Percentiles rank a stretch among this genome's conserved stretches.
phyloP scores from a whole-genome alignment of 2,888 invertebrate species.

The Tetranychus piercei region DNA sequence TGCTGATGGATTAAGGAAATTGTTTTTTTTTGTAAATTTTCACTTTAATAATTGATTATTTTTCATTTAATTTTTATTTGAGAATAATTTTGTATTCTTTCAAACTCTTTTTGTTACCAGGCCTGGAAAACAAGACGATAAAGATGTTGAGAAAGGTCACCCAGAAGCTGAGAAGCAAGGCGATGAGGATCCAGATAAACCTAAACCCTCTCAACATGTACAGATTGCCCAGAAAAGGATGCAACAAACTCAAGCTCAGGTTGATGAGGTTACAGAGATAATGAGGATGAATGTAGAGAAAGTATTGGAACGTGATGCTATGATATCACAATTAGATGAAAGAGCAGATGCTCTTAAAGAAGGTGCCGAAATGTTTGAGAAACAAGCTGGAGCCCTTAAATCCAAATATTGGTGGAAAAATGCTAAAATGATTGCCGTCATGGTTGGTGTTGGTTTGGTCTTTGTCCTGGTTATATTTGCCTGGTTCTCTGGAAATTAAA shows the following conservation, averaged over 20 bases:
- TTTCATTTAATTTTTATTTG: conserved; percentile 4
- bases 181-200: conserved; percentile 10
- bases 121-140: conserved; percentile 7
- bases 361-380: conserved; percentile 18
- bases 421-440: conserved; percentile 24
- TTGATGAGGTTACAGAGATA: conserved; percentile 23
- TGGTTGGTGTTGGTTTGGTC: conserved; percentile 21
- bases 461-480: conserved; percentile 21
- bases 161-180: background rate
- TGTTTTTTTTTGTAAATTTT: too few species aligned
- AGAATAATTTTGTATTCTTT: conserved; percentile 20
- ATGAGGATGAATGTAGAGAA: conserved; percentile 24
- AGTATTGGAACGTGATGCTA: conserved; percentile 23
- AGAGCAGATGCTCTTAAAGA: conserved; percentile 21
- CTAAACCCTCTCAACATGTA: conserved; percentile 9
- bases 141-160: conserved; percentile 13
- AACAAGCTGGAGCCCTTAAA: conserved; percentile 35
- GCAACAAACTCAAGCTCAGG: conserved; percentile 30
- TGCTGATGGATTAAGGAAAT: too few species aligned
- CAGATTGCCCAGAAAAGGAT: conserved; percentile 29
- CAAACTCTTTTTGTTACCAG: too few species aligned
- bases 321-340: conserved; percentile 23
- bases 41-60: background rate
- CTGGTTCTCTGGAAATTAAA: conserved; percentile 20
- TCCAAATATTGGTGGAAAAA: conserved; percentile 37